Evolutionary conservation across 2,888 invertebrate genomes (phyloP), one percentile per base, ranked within the genome.

Genomic region (Ditula angustiorana): DNA sequence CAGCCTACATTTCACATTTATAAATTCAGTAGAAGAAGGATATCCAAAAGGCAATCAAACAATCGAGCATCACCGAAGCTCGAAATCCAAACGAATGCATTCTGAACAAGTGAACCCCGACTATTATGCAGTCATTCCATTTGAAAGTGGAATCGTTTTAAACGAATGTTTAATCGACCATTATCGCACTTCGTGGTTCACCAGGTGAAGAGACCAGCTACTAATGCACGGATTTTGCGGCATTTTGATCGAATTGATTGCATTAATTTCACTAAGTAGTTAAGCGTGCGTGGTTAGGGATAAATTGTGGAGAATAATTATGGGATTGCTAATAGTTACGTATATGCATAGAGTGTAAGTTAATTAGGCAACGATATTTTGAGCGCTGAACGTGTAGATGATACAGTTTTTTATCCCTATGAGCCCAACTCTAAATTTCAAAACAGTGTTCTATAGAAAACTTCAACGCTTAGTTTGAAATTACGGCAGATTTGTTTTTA

Each of bases 141-240:
- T 52, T 35, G 33, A 50, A 50, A 52, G 11, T 11, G 13, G 5
- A 41, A 55, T 13, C 13, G 30, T 33, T 44, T 53, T 35, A 5
- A 55, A 61, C 23, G 23, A n/a, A 21, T 23, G 23, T 21, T 37
- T 49, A 56, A 56, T 49, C 50, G 37, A n/a, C 19, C 41, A 5
- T 41, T 41, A n/a, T 13, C 4, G 1, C 55, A 28, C 37, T 55
- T 56, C 56, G 62, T 13, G 56, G 62, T n/a, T 1, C 23, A 49
- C 41, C 49, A 11, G 13, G 16, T 30, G 28, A 26, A 55, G 56
- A 13, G 55, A 23, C 8, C 26, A 16, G 28, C 37, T 50, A 47
- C 13, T 62, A 56, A 41, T 56, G 35, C n/a, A 53, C 24, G 41
- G 44, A 23, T 53, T 19, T 7, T 56, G 37, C 19, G 37, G 37